Evolutionary conservation across 2,888 invertebrate species (phyloP), one percentile per base, ranked within the genome.

Genomic region (Ennomos erosarius): DNA sequence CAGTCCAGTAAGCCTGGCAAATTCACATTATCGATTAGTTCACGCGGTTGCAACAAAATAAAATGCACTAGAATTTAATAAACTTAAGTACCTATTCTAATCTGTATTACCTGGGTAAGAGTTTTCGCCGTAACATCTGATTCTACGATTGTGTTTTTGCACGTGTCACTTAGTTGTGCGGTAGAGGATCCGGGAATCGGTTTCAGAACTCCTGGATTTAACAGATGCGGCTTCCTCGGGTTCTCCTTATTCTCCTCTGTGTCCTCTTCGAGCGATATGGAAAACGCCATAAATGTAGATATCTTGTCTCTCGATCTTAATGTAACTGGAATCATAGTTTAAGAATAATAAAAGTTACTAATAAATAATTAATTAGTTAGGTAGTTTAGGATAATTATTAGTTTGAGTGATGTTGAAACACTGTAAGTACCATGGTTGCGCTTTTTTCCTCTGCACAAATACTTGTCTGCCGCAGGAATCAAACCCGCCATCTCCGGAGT

Each of bases 211-310:
- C 91, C 91, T 5, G 88, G 68, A 8, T 83, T 73, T 45, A 90
- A 64, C 3, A 69, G 63, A 0, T 70, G 69, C 0, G 85, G 88
- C 51, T 73, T 86, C 1, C 89, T 73, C 1, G 78, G 78, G 51
- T 92, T 92, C 11, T 76, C 73, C 9, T 76, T 78, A 45, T 90
- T 89, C 0, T 62, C 50, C 26, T 62, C 67, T 0, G 78, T 78
- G 33, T 88, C 88, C 48, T 82, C 90, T 16, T 72, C 78, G 0
- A 85, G 78, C 1, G 83, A 88, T 70, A 91, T 89, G 1, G 87
- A 84, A 56, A 90, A 91, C 0, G 88, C 91, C 12, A 89, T 90
- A 66, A 92, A 92, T 0, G 81, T 74, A 0, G 87, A 74, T 9
- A 65, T 64, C 0, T 66, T 69, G 26, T 88, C 86, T 40, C 77